A percentile compares a stretch with the other conserved stretches of the same genome.
Evolutionary conservation across 2,113 vertebrate species (phyloP).

Genomic region (Carassius gibelio): DNA sequence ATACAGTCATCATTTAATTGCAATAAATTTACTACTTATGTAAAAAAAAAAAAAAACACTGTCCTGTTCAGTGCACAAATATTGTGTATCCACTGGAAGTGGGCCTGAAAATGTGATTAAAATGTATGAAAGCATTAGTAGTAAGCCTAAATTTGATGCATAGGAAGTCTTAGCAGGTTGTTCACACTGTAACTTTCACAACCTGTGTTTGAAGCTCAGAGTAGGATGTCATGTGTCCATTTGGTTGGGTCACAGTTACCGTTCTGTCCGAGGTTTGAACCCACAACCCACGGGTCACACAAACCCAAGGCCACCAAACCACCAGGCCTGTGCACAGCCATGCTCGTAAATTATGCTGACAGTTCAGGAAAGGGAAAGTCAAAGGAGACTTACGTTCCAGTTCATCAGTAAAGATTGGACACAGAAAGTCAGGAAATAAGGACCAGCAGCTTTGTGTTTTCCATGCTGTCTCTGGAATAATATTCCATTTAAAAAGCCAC

Average conservation of each 20-base stretch:
- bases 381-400: constrained; percentile 25
- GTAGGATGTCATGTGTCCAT: constrained; percentile 61
- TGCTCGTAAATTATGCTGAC: constrained; percentile 41
- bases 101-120: neutral
- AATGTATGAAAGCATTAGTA: neutral
- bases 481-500: neutral
- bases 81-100: neutral
- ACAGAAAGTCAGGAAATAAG: constrained; percentile 5
- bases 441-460: constrained; percentile 28
- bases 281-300: constrained; percentile 64
- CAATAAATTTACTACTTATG: neutral
- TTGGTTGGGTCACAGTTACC: constrained; percentile 59
- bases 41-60: neutral
- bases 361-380: constrained; percentile 49
- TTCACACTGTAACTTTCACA: neutral
- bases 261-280: constrained; percentile 66
- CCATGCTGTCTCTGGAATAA: constrained; percentile 3
- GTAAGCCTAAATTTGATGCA: neutral
- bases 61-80: neutral
- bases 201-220: constrained; percentile 45
- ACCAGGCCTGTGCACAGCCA: constrained; percentile 43
- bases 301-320: constrained; percentile 73
- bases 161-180: neutral
- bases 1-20: constrained; percentile 3
- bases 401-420: constrained; percentile 12